phyloP scores from a whole-genome alignment of 2,888 invertebrate species.

The Trileptium ribeirensis region DNA sequence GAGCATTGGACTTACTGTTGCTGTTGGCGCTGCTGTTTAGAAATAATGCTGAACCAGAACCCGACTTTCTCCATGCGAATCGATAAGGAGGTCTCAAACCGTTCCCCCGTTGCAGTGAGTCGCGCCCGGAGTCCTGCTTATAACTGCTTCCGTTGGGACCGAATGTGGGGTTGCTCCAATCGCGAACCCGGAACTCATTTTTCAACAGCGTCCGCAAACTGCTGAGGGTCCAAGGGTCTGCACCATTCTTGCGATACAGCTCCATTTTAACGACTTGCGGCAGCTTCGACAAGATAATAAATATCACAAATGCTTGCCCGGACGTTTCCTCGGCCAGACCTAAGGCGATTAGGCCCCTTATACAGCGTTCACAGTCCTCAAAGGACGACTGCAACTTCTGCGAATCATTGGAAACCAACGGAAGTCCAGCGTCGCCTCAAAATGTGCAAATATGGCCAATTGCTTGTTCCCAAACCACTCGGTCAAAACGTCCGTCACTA shows the following conservation, averaged over 20 bases:
- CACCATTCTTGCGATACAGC: neutral
- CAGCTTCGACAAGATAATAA: neutral
- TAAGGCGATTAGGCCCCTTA: neutral
- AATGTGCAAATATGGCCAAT: neutral
- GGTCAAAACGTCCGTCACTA: neutral
- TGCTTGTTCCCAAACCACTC: neutral
- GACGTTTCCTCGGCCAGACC: neutral
- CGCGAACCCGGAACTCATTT: neutral
- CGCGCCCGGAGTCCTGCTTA: neutral
- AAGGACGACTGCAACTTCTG: neutral
- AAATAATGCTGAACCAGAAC: neutral
- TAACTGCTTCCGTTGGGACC: no score
- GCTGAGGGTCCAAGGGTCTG: neutral
- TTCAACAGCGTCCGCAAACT: neutral
- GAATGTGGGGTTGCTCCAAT: neutral
- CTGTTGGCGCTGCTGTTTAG: neutral
- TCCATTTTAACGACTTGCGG: neutral
- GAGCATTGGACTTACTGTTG: neutral
- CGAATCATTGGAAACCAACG: neutral
- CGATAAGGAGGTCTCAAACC: neutral
- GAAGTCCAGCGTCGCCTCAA: neutral
- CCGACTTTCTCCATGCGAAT: neutral
- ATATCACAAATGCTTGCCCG: neutral
- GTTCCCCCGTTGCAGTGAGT: neutral
- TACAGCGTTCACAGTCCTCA: neutral